Evolutionary conservation across 2,888 invertebrate species (phyloP).

Genomic region (Odontothrips loti): DNA sequence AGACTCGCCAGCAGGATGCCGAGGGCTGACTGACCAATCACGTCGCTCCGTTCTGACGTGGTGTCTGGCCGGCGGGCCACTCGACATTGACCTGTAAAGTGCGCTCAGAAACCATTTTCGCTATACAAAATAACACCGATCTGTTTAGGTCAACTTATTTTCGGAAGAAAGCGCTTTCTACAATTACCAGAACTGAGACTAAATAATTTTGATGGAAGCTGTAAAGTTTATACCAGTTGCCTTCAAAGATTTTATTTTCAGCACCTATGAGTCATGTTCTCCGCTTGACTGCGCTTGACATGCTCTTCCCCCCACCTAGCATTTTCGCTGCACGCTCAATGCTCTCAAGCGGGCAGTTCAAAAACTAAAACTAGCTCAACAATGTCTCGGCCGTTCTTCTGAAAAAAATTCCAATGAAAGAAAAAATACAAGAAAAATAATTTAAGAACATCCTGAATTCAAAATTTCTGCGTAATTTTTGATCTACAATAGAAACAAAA

Average conservation of each 20-base stretch:
- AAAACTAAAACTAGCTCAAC: not conserved
- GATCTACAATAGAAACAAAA: not conserved
- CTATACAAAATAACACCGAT: no score
- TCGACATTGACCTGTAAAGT: conserved; percentile 6
- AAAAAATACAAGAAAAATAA: not conserved
- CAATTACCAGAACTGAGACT: no score
- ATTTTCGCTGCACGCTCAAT: not conserved
- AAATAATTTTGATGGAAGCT: no score
- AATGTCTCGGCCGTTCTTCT: not conserved
- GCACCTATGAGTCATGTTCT: no score
- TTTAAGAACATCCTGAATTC: not conserved
- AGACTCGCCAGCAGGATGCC: not conserved
- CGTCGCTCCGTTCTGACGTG: not conserved
- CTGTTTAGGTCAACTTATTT: no score
- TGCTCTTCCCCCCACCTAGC: no score
- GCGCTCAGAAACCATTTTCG: not conserved
- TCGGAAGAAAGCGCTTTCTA: no score
- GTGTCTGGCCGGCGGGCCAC: not conserved
- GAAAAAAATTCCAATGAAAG: not conserved
- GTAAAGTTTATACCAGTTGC: no score
- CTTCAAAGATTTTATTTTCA: no score
- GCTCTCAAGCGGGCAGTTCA: not conserved
- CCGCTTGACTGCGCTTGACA: no score
- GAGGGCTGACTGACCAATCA: not conserved
- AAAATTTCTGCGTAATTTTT: not conserved